Conservation (phyloP, 2,888 invertebrate species). For the Alcis repandata region DNA sequence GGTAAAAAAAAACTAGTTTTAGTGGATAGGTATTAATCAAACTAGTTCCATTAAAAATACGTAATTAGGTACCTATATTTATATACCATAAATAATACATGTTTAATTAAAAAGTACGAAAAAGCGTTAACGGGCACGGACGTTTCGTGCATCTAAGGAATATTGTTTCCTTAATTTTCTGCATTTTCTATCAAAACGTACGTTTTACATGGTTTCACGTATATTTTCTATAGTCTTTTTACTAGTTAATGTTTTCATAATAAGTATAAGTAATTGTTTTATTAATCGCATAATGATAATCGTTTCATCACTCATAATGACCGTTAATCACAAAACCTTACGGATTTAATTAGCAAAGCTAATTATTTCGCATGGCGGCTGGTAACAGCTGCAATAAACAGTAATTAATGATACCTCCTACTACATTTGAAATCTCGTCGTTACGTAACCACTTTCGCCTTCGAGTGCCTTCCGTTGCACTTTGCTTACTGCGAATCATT, state of each 20-base stretch:
- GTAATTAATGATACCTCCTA: conserved; percentile 41
- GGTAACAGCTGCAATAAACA: conserved; percentile 38
- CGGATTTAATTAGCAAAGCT: conserved; percentile 41
- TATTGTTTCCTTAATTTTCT: no score
- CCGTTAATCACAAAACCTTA: conserved; percentile 29
- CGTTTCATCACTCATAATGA: conserved; percentile 23
- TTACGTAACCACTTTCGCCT: conserved; percentile 47
- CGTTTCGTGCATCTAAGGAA: no score
- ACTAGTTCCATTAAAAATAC: no score
- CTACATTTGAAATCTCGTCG: conserved; percentile 34
- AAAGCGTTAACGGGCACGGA: no score
- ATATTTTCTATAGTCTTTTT: not conserved
- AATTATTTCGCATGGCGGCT: conserved; percentile 40
- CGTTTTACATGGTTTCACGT: no score
- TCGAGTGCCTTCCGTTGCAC: conserved; percentile 43
- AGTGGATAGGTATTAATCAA: no score
- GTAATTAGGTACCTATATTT: no score
- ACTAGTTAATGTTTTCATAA: not conserved
- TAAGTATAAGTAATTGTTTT: not conserved
- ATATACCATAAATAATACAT: no score
- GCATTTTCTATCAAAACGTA: no score
- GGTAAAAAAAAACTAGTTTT: no score
- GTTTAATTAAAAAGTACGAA: no score
- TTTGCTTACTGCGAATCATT: conserved; percentile 26
- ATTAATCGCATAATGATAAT: conserved; percentile 18